Evolutionary conservation across 2,113 vertebrate species (phyloP).

Genomic region (Sturnira hondurensis): DNA sequence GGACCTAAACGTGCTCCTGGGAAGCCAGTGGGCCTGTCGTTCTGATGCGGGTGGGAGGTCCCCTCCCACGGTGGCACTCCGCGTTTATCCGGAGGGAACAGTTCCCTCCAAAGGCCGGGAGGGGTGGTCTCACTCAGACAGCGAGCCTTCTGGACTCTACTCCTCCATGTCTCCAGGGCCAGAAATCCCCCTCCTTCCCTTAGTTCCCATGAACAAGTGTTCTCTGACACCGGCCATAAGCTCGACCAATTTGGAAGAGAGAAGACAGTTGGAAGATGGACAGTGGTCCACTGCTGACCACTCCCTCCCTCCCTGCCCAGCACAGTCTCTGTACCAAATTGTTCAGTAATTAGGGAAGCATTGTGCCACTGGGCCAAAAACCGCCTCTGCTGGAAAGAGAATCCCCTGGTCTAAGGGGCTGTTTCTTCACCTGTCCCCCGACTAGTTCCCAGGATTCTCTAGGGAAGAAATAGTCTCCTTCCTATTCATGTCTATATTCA

Average conservation of each 20-base stretch:
- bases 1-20: accelerated
- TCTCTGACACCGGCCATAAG: not conserved
- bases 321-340: not conserved
- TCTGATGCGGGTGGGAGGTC: not conserved
- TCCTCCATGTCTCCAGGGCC: not conserved
- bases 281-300: not conserved
- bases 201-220: not conserved
- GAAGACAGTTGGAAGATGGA: not conserved
- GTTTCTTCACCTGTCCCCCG: not conserved
- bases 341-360: not conserved
- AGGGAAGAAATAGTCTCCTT: not conserved
- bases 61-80: not conserved
- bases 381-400: not conserved
- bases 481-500: not conserved
- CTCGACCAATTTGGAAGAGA: not conserved
- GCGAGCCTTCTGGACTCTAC: not conserved
- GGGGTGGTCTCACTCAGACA: accelerated
- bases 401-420: not conserved
- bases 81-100: not conserved
- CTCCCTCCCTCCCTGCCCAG: not conserved
- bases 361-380: not conserved
- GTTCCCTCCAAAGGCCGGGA: not conserved
- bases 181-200: not conserved
- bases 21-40: not conserved
- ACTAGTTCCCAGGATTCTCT: not conserved